Percentiles rank a stretch among this genome's conserved stretches.
These are phyloP conservation scores for Pagetopsis macropterus DNA, from an alignment of 2,797 vertebrate genomes.

Conservation along the genomic window DNA sequence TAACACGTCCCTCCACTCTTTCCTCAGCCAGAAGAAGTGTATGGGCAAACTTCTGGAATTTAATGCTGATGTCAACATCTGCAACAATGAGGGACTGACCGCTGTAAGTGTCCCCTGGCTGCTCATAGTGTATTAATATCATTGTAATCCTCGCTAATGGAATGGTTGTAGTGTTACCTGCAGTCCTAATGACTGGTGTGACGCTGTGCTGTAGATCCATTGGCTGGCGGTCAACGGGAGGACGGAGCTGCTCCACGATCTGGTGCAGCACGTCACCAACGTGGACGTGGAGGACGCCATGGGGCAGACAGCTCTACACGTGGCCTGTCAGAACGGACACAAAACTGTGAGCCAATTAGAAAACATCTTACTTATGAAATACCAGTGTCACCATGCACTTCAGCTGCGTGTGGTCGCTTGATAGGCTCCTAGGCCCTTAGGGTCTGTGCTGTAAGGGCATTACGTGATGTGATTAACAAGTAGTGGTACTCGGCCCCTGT, in stretches of 20 bases:
- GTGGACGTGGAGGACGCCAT: constrained; percentile 99
- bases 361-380: not conserved
- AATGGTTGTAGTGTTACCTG: not conserved
- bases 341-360: constrained; percentile 86
- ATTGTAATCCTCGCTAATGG: not conserved
- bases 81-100: constrained; percentile 98
- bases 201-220: constrained; percentile 88
- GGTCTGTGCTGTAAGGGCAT: not conserved
- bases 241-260: constrained; percentile 96
- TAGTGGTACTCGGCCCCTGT: not conserved
- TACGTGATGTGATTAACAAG: not conserved
- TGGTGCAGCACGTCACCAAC: constrained; percentile 96
- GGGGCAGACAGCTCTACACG: constrained; percentile 98
- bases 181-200: constrained; percentile 1
- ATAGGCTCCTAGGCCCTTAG: not conserved
- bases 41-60: constrained; percentile 97
- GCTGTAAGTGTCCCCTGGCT: constrained; percentile 87
- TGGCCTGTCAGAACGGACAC: constrained; percentile 98
- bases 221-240: constrained; percentile 98
- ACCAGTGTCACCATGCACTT: not conserved
- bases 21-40: constrained; percentile 96
- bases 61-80: constrained; percentile 98
- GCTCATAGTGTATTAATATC: constrained; percentile 1
- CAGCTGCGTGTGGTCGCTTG: not conserved
- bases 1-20: constrained; percentile 5